Base-by-base conservation (phyloP, 2,888 invertebrate species). In the Synergus gifuensis region DNA sequence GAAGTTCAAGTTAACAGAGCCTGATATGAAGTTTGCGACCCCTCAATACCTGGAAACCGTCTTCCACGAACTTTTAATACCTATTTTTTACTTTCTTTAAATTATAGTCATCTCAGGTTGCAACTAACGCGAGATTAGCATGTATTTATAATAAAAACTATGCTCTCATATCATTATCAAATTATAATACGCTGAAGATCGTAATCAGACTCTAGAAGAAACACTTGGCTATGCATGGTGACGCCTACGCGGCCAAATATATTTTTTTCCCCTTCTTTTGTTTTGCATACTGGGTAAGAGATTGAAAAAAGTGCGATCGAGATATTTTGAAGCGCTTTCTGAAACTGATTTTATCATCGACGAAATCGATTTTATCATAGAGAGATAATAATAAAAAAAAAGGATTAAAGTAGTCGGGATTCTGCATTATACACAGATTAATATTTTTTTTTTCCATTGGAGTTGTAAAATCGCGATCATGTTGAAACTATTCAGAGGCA, bases 71-170 rank as follows among this genome's bases (percentile, higher is more conserved):
- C n/a, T 73, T 73, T 73, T 73, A 73, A 73, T 73, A 54, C 46
- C 73, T 36, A 81, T 80, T 81, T 79, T 81, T 44, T 78, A 79
- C 62, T 40, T 62, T 76, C 36, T 46, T 22, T 11, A 80, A 58
- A 83, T 83, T 82, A 84, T 82, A 84, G 82, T 81, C 78, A 84
- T 84, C 78, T 64, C 76, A 54, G 73, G 67, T 73, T 78, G 77
- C 88, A 87, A 89, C 90, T 90, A 91, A 90, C 88, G 87, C 84
- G 83, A 85, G 85, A 92, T 92, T 92, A 92, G 91, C 91, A 92
- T 92, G 87, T 89, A 89, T 88, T 88, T 88, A 88, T 88, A 88
- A 89, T 90, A 89, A 90, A 89, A 89, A 85, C 87, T 81, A 81
- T 88, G 87, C 87, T 87, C 87, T 86, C 86, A 85, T 89, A 89